A percentile compares a stretch with the other conserved stretches of the same genome.
Evolutionary conservation across 2,113 vertebrate genomes (phyloP).

Genomic region (Hypomesus transpacificus): DNA sequence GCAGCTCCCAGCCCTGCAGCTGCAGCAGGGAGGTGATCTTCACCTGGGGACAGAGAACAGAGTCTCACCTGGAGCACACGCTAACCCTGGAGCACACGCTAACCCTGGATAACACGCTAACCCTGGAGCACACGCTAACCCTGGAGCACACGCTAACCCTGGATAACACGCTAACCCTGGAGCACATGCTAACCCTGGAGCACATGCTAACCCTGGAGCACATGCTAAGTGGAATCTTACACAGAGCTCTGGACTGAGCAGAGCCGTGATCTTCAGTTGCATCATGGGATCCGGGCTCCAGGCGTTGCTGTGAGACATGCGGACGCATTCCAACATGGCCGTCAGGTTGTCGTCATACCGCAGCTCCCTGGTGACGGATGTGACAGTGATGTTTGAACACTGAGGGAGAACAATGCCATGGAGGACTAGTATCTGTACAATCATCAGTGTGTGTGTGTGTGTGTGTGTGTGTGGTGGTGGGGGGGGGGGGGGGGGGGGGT

Average conservation of each 20-base stretch:
- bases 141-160: neutral
- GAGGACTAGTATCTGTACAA: too few species aligned
- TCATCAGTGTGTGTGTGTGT: too few species aligned
- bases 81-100: neutral
- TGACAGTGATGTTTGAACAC: neutral
- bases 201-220: neutral
- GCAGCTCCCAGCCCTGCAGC: slow-evolving; percentile 53
- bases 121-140: neutral
- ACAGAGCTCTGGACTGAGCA: slow-evolving; percentile 80
- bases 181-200: neutral
- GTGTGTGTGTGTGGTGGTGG: too few species aligned
- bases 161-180: too few species aligned
- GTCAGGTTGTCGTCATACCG: slow-evolving; percentile 75
- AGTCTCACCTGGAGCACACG: neutral
- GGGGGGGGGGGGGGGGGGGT: too few species aligned
- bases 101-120: neutral
- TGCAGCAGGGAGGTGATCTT: slow-evolving; percentile 67
- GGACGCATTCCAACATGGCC: slow-evolving; percentile 80
- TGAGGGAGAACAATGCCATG: neutral
- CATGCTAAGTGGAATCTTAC: slow-evolving; percentile 59
- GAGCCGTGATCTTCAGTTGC: slow-evolving; percentile 86
- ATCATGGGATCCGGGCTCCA: slow-evolving; percentile 78
- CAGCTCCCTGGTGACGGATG: slow-evolving; percentile 62
- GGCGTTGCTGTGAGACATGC: slow-evolving; percentile 72
- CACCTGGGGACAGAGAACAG: slow-evolving; percentile 64